These are phyloP conservation scores for Callinectes sapidus DNA, from an alignment of 2,888 invertebrate genomes.

Conservation along the genomic window DNA sequence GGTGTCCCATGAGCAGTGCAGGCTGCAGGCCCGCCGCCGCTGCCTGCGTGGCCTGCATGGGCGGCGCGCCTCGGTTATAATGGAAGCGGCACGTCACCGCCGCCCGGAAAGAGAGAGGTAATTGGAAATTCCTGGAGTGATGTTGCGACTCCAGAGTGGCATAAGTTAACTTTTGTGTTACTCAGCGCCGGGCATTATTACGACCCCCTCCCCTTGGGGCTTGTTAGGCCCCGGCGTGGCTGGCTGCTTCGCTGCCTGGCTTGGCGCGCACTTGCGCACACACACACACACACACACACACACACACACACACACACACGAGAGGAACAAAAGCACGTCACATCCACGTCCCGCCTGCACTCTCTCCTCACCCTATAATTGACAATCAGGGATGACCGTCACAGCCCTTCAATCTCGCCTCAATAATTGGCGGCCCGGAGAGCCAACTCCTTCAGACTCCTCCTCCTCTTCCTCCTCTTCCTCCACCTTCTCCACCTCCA, in stretches of 20 bases:
- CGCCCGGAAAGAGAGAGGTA: slow-evolving; percentile 55
- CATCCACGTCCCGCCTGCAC: slow-evolving; percentile 7
- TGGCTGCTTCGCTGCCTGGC: neutral
- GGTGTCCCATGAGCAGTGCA: neutral
- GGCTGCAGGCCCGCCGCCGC: neutral
- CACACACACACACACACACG: slow-evolving; percentile 32
- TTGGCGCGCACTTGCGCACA: neutral
- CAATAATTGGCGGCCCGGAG: slow-evolving; percentile 47
- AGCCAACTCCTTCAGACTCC: slow-evolving; percentile 3
- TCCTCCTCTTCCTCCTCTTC: slow-evolving; percentile 25
- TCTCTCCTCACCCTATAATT: slow-evolving; percentile 48
- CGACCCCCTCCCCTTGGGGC: slow-evolving; percentile 25
- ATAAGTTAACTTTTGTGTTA: slow-evolving; percentile 57
- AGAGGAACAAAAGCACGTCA: slow-evolving; percentile 7
- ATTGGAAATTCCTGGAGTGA: slow-evolving; percentile 58
- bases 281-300: slow-evolving; percentile 36
- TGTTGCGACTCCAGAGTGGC: slow-evolving; percentile 45
- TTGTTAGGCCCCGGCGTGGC: neutral
- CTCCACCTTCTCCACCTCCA: slow-evolving; percentile 2
- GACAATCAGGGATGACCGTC: slow-evolving; percentile 48
- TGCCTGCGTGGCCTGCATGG: slow-evolving; percentile 20
- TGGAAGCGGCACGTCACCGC: slow-evolving; percentile 50
- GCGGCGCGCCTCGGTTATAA: slow-evolving; percentile 44
- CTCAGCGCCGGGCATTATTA: slow-evolving; percentile 45
- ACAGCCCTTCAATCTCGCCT: slow-evolving; percentile 50